Percentiles rank a stretch among this genome's conserved stretches.
Conservation (phyloP, 2,888 invertebrate genomes). For the Sialis lutaria region DNA sequence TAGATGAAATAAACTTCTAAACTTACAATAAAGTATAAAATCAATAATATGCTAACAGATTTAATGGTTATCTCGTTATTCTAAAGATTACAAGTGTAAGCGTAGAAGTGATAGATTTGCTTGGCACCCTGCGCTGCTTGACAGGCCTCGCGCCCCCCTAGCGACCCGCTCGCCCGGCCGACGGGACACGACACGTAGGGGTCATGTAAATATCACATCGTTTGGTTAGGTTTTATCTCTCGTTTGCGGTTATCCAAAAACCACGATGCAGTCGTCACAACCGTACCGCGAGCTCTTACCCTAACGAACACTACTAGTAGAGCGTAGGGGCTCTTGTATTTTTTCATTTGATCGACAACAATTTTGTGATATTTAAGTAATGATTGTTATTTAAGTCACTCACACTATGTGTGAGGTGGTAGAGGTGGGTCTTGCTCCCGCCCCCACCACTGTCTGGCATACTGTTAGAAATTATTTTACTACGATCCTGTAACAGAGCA, state of each 20-base stretch:
- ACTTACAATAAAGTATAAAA: constrained; percentile 3
- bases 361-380: constrained; percentile 39
- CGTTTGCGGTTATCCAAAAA: no score
- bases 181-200: not conserved
- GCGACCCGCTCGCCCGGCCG: not conserved
- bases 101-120: constrained; percentile 1
- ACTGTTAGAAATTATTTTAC: constrained; percentile 26
- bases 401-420: no score
- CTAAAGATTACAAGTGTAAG: not conserved
- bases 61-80: constrained; percentile 2
- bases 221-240: no score
- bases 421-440: no score
- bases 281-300: no score
- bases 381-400: constrained; percentile 26
- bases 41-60: not conserved
- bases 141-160: constrained; percentile 4
- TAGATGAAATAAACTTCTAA: constrained; percentile 2
- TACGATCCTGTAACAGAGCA: constrained; percentile 25
- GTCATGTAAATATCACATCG: constrained; percentile 4
- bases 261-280: no score
- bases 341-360: constrained; percentile 33
- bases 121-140: constrained; percentile 6
- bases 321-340: constrained; percentile 16
- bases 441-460: not conserved
- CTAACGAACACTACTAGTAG: no score